Base-by-base conservation (phyloP, 2,888 invertebrate genomes). In the Spisula subtruncata region DNA sequence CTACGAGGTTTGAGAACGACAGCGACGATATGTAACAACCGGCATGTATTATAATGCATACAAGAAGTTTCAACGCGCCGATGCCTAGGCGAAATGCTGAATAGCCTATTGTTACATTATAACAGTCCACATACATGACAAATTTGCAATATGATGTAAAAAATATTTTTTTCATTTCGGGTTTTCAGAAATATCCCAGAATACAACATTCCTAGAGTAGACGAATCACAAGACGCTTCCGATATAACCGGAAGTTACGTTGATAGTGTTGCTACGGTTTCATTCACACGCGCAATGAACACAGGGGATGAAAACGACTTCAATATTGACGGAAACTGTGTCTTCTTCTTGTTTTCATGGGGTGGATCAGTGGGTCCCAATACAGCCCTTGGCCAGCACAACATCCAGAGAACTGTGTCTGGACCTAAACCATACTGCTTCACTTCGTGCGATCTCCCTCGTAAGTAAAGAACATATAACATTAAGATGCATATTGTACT, bases 321-420 rank as follows among this genome's bases (percentile, higher is more conserved):
- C 25, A 89, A 86, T 25, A 90, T 93, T 25, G 54, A 87, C 12
- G 88, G 75, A 18, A 83, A 75, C 18, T 97, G 97, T 96, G 92
- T 91, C 5, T 92, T 93, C 81, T 89, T 95, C 60, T 66, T 95
- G 35, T 93, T 90, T 80, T 91, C 92, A 10, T 89, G 91, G 86
- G 94, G 93, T n/a, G 94, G 94, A 6, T 54, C 25, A 12, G 89
- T 91, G 56, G 83, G 66, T 8, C 25, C 16, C 20, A 81, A 89
- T 81, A 48, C 20, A 10, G 48, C n/a, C 14, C 20, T 90, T 8
- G 32, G 46, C 16, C 71, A 89, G 32, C 93, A 93, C 60, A 83
- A 32, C 29, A 14, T 1, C 4, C 85, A 89, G 25, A 88, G 91
- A 16, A 46, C 48, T 4, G 71, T 90, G 12, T 90, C 92, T 1